These are phyloP conservation scores for Osmoderma eremita DNA, from an alignment of 2,888 invertebrate genomes.

Conservation along the genomic window DNA sequence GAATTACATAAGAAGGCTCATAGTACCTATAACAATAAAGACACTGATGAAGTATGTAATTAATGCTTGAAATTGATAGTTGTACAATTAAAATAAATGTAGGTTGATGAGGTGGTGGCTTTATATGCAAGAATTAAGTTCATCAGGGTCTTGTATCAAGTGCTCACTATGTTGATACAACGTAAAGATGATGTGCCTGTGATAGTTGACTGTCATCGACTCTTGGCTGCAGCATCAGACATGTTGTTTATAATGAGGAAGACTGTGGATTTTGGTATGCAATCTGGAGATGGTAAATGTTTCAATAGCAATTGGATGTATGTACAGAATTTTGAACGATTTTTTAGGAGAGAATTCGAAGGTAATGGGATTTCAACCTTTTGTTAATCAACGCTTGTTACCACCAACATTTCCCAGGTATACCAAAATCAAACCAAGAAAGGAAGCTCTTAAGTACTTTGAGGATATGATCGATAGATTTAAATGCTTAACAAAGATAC, in stretches of 20 bases:
- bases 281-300: constrained; percentile 67
- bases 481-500: constrained; percentile 83
- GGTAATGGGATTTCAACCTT: constrained; percentile 95
- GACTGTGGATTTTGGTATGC: constrained; percentile 78
- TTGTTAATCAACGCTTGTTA: constrained; percentile 92
- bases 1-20: constrained; percentile 64
- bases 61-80: constrained; percentile 1
- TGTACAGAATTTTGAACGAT: too few relatives aligned
- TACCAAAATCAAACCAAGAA: constrained; percentile 85
- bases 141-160: constrained; percentile 86
- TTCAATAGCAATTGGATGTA: too few relatives aligned
- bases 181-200: constrained; percentile 73
- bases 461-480: constrained; percentile 84
- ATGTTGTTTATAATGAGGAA: constrained; percentile 83
- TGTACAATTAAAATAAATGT: constrained; percentile 29
- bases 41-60: constrained; percentile 59
- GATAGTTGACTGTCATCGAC: constrained; percentile 79
- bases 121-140: constrained; percentile 86
- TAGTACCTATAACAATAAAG: constrained; percentile 36
- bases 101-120: constrained; percentile 72
- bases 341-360: constrained; percentile 74
- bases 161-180: constrained; percentile 72
- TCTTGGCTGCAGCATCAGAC: constrained; percentile 83
- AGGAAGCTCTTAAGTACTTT: constrained; percentile 83
- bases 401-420: constrained; percentile 99